Conservation (phyloP, 2,113 vertebrate species). For the Sander vitreus region DNA sequence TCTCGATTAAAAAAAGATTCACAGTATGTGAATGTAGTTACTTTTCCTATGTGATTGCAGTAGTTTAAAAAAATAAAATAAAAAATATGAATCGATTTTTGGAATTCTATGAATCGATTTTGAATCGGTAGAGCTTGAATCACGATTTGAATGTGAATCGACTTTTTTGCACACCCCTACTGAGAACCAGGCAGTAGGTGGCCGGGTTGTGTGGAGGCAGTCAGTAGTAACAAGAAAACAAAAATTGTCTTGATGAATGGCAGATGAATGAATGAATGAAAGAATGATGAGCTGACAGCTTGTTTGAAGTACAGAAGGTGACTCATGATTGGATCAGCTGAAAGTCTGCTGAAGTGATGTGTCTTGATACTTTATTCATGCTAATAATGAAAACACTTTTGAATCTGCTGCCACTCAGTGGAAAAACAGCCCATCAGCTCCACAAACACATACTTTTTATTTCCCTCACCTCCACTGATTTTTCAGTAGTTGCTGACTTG, state of each 20-base stretch:
- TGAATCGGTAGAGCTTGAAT: too few relatives aligned
- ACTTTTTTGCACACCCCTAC: background rate
- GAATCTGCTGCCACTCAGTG: conserved; percentile 60
- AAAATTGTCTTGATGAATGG: background rate
- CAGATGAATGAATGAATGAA: conserved; percentile 29
- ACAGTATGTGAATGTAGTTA: too few relatives aligned
- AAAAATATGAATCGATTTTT: too few relatives aligned
- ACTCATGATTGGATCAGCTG: conserved; percentile 33
- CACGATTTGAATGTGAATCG: too few relatives aligned
- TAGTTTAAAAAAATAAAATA: too few relatives aligned
- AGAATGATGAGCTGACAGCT: conserved; percentile 34
- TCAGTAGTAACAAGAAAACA: conserved; percentile 36
- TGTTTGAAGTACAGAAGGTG: conserved; percentile 22
- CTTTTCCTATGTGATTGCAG: too few relatives aligned
- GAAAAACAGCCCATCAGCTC: background rate
- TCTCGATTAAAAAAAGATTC: too few relatives aligned
- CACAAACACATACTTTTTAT: background rate
- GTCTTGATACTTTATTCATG: conserved; percentile 17
- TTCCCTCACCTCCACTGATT: conserved; percentile 59
- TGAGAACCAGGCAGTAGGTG: background rate
- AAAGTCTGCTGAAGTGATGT: conserved; percentile 1
- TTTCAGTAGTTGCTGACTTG: conserved; percentile 61
- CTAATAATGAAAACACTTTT: background rate
- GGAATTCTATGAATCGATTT: too few relatives aligned
- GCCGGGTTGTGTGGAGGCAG: background rate